Conservation (phyloP, 2,113 vertebrate species). For the Struthio camelus region DNA sequence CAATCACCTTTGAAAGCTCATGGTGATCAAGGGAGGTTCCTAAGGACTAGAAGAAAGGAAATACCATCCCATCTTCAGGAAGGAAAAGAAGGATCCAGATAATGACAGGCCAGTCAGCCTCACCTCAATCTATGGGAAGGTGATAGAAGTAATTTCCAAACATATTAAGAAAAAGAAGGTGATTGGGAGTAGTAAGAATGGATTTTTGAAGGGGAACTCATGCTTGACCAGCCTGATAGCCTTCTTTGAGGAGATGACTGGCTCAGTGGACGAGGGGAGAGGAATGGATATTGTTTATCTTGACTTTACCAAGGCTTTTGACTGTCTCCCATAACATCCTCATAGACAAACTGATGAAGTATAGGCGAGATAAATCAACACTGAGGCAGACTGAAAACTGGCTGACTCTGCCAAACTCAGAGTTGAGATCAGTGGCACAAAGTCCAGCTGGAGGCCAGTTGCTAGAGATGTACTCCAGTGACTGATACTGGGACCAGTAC, state of each 20-base stretch:
- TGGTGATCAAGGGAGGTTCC: rapidly evolving
- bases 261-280: rapidly evolving
- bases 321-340: not conserved
- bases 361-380: not conserved
- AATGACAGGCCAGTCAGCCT: not conserved
- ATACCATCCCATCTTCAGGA: not conserved
- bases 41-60: not conserved
- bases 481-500: not conserved
- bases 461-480: not conserved
- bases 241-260: not conserved
- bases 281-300: not conserved
- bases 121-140: not conserved
- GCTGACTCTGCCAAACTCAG: not conserved
- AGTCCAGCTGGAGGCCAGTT: not conserved
- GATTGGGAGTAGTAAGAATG: not conserved
- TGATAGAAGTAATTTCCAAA: not conserved
- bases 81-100: not conserved
- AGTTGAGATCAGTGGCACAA: not conserved
- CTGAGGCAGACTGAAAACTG: not conserved
- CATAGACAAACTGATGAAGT: not conserved
- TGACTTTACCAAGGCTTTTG: not conserved
- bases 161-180: not conserved
- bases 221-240: not conserved
- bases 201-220: not conserved
- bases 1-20: not conserved